Conservation (phyloP, 2,113 vertebrate genomes). For the Anas platyrhynchos region DNA sequence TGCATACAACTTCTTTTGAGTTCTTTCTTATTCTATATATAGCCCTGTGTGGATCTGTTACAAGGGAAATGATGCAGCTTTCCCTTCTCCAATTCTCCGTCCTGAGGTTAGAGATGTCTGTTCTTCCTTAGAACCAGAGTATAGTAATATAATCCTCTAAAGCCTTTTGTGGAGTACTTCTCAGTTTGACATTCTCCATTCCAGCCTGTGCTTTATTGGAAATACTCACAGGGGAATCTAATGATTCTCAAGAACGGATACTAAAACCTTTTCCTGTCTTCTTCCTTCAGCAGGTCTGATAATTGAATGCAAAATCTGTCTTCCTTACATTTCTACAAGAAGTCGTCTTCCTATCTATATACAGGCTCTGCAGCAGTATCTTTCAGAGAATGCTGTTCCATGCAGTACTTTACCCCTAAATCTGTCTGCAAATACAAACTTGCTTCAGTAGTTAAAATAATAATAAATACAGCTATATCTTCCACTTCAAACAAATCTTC, state of each 20-base stretch:
- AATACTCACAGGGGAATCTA: background rate
- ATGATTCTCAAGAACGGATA: background rate
- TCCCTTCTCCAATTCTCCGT: background rate
- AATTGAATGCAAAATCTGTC: background rate
- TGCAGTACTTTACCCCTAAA: background rate
- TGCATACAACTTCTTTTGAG: background rate
- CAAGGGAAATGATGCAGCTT: background rate
- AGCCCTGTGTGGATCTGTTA: too few species aligned
- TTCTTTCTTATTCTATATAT: background rate
- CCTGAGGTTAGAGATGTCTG: background rate
- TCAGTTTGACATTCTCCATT: background rate
- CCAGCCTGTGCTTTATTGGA: background rate
- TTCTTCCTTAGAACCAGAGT: background rate
- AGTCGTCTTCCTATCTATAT: background rate
- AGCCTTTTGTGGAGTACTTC: background rate
- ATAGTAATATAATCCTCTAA: background rate
- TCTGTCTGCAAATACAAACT: background rate
- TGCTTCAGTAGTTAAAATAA: background rate
- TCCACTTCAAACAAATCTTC: background rate
- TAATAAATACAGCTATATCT: background rate
- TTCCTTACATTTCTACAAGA: background rate
- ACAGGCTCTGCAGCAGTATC: background rate
- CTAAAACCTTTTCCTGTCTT: background rate
- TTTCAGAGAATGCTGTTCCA: background rate
- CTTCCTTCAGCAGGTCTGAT: background rate